phyloP scores from a whole-genome alignment of 2,888 invertebrate genomes.

The Marasmarcha lunaedactyla region DNA sequence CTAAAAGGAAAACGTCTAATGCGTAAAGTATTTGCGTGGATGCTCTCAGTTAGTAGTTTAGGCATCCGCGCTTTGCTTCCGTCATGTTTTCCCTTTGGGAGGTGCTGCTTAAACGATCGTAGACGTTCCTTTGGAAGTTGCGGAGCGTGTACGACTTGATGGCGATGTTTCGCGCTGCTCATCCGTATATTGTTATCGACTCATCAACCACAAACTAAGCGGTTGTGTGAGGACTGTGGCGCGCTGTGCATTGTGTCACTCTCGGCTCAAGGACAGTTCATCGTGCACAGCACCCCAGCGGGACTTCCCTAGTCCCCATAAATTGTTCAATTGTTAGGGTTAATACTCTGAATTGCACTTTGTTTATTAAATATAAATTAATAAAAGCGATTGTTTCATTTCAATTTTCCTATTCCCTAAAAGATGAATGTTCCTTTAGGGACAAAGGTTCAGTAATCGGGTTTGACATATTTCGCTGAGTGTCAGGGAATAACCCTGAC shows the following conservation, averaged over 20 bases:
- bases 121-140: constrained; percentile 62
- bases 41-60: constrained; percentile 23
- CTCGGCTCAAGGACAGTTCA: constrained; percentile 11
- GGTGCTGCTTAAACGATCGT: constrained; percentile 33
- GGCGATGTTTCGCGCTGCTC: constrained; percentile 42
- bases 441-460: neutral
- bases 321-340: constrained; percentile 69
- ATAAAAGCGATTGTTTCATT: constrained; percentile 46
- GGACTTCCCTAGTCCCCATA: constrained; percentile 47
- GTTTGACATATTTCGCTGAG: neutral
- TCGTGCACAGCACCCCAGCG: constrained; percentile 35
- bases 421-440: neutral
- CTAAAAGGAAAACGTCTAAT: constrained; percentile 44
- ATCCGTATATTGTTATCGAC: constrained; percentile 36
- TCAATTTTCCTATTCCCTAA: constrained; percentile 12
- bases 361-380: constrained; percentile 72
- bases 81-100: constrained; percentile 50
- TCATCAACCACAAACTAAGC: constrained; percentile 36
- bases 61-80: constrained; percentile 51
- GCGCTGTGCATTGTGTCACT: constrained; percentile 27
- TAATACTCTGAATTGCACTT: constrained; percentile 71
- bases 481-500: constrained; percentile 41
- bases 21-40: constrained; percentile 40
- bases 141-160: constrained; percentile 45
- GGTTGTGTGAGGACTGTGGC: constrained; percentile 46